Evolutionary conservation across 2,797 vertebrate genomes (phyloP).

Genomic region (Sebastes baramenuke): DNA sequence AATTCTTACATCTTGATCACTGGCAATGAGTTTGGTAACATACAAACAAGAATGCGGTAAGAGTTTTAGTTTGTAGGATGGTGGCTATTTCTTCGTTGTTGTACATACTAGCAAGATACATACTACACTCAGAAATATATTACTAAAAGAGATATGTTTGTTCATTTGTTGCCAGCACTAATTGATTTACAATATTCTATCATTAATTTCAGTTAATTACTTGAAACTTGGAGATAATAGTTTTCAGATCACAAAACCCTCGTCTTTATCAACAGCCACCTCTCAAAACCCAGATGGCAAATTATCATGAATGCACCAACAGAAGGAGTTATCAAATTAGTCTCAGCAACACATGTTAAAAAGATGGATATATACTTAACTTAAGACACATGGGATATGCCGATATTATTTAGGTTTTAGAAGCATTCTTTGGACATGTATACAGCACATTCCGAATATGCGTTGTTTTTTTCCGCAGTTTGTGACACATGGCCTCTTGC

Average conservation of each 20-base stretch:
- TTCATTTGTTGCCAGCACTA: background rate
- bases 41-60: background rate
- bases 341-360: no score
- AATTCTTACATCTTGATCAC: background rate
- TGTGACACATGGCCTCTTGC: background rate
- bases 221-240: background rate
- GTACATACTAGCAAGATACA: background rate
- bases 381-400: background rate
- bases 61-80: background rate
- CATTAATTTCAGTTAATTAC: background rate
- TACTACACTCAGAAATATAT: background rate
- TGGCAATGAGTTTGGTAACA: background rate
- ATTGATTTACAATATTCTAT: background rate
- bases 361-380: background rate
- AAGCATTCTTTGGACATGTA: background rate
- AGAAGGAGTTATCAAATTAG: background rate
- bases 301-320: background rate
- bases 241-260: no score
- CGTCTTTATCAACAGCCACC: no score
- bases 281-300: no score
- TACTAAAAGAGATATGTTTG: background rate
- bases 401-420: no score
- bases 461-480: no score
- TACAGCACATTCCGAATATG: background rate
- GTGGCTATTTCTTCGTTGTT: background rate